Base-by-base conservation (phyloP, 2,888 invertebrate species). In the Drosophila fulvimacula region DNA sequence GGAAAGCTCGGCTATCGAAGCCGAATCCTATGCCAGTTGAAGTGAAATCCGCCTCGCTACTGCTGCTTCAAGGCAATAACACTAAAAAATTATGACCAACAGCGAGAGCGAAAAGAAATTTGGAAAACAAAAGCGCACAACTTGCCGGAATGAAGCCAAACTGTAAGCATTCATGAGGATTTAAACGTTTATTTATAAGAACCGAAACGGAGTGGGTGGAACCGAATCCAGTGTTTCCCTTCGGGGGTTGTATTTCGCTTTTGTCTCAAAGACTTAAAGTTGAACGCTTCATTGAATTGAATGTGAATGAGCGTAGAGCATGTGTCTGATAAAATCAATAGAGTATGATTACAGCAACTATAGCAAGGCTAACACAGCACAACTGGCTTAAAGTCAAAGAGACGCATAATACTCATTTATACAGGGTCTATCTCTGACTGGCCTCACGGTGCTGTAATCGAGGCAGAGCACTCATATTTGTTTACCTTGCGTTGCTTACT, bases 81-180 rank as follows among this genome's bases (percentile, higher is more conserved):
- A 90, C 78, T 91, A 91, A 91, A 91, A 91, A 91, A 83, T 91
- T 91, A 91, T 90, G 91, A 84, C 88, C 87, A 68, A 79, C 73
- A 51, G 69, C 66, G 55, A 78, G 66, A 77, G 65, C 63, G 71
- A 75, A 86, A 87, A 79, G 67, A 88, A 86, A 75, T 76, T 81
- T 76, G 69, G 73, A 83, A 87, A 84, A 89, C 88, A 90, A 85
- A 90, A 90, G 88, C 88, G 82, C 55, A 81, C 69, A 88, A 83
- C 76, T 79, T 80, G 56, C 63, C 63, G 52, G 74, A 75, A 86
- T 86, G 82, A 86, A 86, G 84, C 78, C 88, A 90, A 90, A 89
- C 89, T 87, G 88, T 82, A 86, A 85, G 85, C 84, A 85, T 90
- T 90, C 88, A 90, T 84, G 88, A 81, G 86, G 90, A 90, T 73